Evolutionary conservation across 1,140 invertebrate species (phyloP).

Genomic region (Drosophila pandora): DNA sequence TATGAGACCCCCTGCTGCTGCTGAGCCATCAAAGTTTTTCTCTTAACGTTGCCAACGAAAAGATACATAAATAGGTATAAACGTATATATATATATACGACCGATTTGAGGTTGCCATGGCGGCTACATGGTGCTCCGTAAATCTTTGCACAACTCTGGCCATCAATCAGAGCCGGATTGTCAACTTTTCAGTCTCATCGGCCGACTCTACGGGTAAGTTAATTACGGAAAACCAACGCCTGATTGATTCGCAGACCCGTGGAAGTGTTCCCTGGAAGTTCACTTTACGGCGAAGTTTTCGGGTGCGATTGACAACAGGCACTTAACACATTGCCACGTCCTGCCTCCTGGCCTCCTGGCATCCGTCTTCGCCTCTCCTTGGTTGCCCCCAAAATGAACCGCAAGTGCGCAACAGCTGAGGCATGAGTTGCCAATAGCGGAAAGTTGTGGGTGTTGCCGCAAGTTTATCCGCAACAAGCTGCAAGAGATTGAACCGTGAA

Average conservation of each 20-base stretch:
- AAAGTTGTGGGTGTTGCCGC: conserved; percentile 14
- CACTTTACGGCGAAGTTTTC: conserved; percentile 48
- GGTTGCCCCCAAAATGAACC: conserved; percentile 60
- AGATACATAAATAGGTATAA: background rate
- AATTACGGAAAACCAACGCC: conserved; percentile 69
- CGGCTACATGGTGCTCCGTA: background rate
- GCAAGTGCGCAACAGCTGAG: conserved; percentile 76
- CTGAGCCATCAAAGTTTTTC: conserved; percentile 19
- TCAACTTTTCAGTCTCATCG: conserved; percentile 53
- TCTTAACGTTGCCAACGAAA: background rate
- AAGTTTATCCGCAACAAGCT: conserved; percentile 17
- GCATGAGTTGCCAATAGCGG: conserved; percentile 12
- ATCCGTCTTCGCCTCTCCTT: background rate
- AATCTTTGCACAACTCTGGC: conserved; percentile 12
- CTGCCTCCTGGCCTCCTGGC: background rate
- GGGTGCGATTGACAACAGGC: conserved; percentile 73
- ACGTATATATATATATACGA: background rate
- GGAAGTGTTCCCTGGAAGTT: conserved; percentile 10
- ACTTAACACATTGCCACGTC: conserved; percentile 64
- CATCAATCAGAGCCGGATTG: conserved; percentile 74
- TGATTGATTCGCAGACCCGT: conserved; percentile 59
- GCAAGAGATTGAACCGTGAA: conserved; percentile 11
- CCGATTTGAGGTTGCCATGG: conserved; percentile 21
- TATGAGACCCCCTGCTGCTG: conserved; percentile 61
- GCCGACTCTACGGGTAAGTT: conserved; percentile 53